Conservation (phyloP, 2,888 invertebrate species). For the Synergus gifuensis region DNA sequence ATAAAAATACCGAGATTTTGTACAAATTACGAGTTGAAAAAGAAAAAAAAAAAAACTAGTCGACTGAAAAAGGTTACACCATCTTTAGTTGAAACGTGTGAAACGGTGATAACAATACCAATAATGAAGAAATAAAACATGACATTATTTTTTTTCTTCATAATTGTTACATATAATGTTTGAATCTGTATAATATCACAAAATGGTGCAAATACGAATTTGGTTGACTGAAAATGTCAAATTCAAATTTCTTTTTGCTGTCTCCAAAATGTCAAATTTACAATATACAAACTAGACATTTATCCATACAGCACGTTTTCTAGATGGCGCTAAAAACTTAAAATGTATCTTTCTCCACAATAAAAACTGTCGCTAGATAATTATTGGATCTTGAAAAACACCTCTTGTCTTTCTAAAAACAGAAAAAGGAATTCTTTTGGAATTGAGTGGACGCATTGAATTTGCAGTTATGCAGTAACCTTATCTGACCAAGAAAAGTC, state of each 20-base stretch:
- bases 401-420: not conserved
- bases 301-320: not conserved
- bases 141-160: not conserved
- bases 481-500: slow-evolving; percentile 13
- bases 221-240: not conserved
- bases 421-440: not conserved
- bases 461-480: slow-evolving; percentile 2
- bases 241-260: not conserved
- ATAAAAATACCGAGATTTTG: not conserved
- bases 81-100: not conserved
- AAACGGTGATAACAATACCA: not conserved
- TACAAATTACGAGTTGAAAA: not conserved
- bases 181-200: not conserved
- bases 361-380: not conserved
- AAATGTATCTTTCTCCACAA: not conserved
- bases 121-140: not conserved
- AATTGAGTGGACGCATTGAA: not conserved
- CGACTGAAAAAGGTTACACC: not conserved
- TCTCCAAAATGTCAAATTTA: not conserved
- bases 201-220: not conserved
- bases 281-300: no score
- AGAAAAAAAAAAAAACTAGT: not conserved
- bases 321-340: not conserved
- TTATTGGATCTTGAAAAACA: not conserved
- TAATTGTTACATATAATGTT: not conserved